These are phyloP conservation scores for Rhopalosiphum maidis DNA, from an alignment of 1,140 invertebrate species.

Conservation along the genomic window DNA sequence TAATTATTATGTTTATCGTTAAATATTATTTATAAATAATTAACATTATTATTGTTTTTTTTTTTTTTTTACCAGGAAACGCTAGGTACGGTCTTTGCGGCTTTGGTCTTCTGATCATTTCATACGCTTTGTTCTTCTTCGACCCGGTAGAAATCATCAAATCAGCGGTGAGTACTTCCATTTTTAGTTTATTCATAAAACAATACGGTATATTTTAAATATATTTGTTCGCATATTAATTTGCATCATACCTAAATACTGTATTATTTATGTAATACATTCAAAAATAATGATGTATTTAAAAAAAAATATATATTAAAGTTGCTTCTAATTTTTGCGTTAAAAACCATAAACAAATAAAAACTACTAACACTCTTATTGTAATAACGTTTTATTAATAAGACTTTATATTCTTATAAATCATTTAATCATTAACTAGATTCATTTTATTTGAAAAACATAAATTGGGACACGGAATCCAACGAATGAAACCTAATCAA, in stretches of 20 bases:
- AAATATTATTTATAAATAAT: not conserved
- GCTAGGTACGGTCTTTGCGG: slow-evolving; percentile 15
- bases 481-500: not conserved
- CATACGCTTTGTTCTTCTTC: slow-evolving; percentile 29
- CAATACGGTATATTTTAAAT: not conserved
- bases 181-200: not conserved
- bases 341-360: not conserved
- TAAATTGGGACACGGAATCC: not conserved
- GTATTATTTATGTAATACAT: not conserved
- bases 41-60: not conserved
- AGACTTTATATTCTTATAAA: not conserved
- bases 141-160: slow-evolving; percentile 48
- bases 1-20: not conserved
- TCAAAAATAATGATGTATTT: not conserved
- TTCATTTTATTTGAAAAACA: not conserved
- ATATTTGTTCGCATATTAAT: no score
- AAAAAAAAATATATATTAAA: not conserved
- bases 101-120: slow-evolving; percentile 26
- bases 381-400: not conserved
- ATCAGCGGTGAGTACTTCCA: not conserved
- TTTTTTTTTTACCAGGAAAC: slow-evolving; percentile 24
- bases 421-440: not conserved
- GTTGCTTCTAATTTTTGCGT: not conserved
- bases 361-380: not conserved
- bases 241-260: no score